Evolutionary conservation across 1,140 invertebrate species (phyloP).

Genomic region (Megalonaias nervosa): DNA sequence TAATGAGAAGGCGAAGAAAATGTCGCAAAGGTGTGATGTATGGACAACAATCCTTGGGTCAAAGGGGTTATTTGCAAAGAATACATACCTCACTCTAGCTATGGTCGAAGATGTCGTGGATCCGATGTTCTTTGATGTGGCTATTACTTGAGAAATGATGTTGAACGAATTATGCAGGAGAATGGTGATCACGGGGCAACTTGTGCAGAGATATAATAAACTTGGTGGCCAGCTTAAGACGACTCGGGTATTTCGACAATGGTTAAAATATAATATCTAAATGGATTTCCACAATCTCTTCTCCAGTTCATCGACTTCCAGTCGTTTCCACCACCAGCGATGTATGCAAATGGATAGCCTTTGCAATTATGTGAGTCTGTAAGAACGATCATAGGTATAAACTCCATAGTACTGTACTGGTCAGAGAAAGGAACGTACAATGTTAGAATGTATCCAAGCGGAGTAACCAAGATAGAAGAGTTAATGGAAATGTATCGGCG

Average conservation of each 20-base stretch:
- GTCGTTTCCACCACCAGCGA: too few relatives aligned
- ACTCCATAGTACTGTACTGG: too few relatives aligned
- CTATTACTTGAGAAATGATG: conserved; percentile 4
- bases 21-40: conserved; percentile 1
- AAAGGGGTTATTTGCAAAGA: neutral
- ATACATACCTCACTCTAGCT: conserved; percentile 1
- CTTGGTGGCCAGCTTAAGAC: conserved; percentile 22
- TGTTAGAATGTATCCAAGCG: too few relatives aligned
- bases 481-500: too few relatives aligned
- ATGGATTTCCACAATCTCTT: too few relatives aligned
- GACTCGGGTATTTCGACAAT: too few relatives aligned
- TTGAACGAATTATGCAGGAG: conserved; percentile 14
- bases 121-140: conserved; percentile 15
- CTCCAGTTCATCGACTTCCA: too few relatives aligned
- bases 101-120: conserved; percentile 1
- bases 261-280: too few relatives aligned
- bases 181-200: conserved; percentile 8
- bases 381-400: too few relatives aligned
- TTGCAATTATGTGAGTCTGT: too few relatives aligned
- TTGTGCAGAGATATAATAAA: conserved; percentile 15
- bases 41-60: conserved; percentile 1
- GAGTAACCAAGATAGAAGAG: too few relatives aligned
- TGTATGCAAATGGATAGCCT: too few relatives aligned
- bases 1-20: conserved; percentile 5
- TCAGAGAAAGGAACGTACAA: neutral